Evolutionary conservation across 2,888 invertebrate species (phyloP), one percentile per base, ranked within the genome.

Genomic region (Oscheius onirici): DNA sequence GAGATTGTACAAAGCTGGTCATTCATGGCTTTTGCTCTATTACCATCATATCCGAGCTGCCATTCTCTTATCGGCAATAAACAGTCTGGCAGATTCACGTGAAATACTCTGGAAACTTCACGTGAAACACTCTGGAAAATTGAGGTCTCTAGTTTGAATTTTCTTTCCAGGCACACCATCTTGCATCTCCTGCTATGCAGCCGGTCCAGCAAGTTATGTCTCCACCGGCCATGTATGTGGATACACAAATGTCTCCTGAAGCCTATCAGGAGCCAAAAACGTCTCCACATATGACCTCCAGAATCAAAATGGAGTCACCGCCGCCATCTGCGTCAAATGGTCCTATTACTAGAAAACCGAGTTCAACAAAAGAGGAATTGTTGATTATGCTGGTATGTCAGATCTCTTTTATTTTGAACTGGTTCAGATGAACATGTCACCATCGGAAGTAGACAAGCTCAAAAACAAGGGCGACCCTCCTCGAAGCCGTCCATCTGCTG

Each of bases 361-460:
- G 43, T 6, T 73, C 52, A 24, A 83, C 79, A 20, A 83, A 84
- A 68, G 82, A 82, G 51, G 83, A 84, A 26, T 73, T 84, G 17
- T 51, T 79, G 13, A 40, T 74, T 20, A 26, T 79, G 51, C 49
- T 79, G 55, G 77, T 73, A 24, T 22, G 66, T 63, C 34, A 17
- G 20, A 24, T 17, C 11, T 10, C 34, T 34, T 20, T 41, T n/a
- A n/a, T n/a, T n/a, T n/a, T n/a, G n/a, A n/a, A n/a, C n/a, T n/a
- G n/a, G n/a, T n/a, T n/a, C n/a, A n/a, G n/a, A n/a, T n/a, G n/a
- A n/a, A n/a, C n/a, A n/a, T n/a, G n/a, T n/a, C n/a, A n/a, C 17
- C 8, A 24, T 49, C n/a, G n/a, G n/a, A n/a, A n/a, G 73, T 79
- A 13, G 79, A 73, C 11, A 49, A 44, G 43, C 40, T 73, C 43